Evolutionary conservation across 2,797 vertebrate species (phyloP).

Genomic region (Pipistrellus nathusii): DNA sequence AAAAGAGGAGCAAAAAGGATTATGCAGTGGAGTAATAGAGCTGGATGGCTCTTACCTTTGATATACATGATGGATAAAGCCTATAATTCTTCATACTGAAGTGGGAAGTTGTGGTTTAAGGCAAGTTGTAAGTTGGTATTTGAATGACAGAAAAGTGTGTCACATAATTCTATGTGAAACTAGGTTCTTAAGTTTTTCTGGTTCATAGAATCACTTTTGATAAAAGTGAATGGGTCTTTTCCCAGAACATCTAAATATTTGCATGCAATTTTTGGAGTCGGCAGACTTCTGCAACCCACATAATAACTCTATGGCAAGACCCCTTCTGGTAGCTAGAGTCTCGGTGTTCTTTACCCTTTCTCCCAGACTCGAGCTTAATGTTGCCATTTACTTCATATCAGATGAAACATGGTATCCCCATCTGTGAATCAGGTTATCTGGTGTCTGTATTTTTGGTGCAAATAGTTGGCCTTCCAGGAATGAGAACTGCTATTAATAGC

Average conservation of each 20-base stretch:
- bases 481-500: conserved; percentile 26
- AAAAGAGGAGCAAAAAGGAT: neutral
- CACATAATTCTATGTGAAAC: neutral
- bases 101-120: neutral
- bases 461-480: conserved; percentile 57
- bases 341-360: neutral
- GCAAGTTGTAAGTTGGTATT: neutral
- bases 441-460: conserved; percentile 55
- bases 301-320: neutral
- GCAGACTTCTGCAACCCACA: neutral
- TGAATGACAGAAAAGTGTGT: neutral
- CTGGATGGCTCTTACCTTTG: neutral
- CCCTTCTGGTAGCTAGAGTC: conserved; percentile 4
- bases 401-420: neutral
- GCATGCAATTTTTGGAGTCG: neutral
- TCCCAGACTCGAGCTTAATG: neutral
- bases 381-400: conserved; percentile 21
- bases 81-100: neutral
- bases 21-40: neutral
- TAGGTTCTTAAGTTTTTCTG: neutral
- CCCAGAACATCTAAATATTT: neutral
- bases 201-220: neutral
- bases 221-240: neutral
- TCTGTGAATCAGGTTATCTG: conserved; percentile 15
- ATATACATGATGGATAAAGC: neutral